Percentiles rank a stretch among this genome's conserved stretches.
Evolutionary conservation across 2,888 invertebrate genomes (phyloP).

Genomic region (Melolontha melolontha): DNA sequence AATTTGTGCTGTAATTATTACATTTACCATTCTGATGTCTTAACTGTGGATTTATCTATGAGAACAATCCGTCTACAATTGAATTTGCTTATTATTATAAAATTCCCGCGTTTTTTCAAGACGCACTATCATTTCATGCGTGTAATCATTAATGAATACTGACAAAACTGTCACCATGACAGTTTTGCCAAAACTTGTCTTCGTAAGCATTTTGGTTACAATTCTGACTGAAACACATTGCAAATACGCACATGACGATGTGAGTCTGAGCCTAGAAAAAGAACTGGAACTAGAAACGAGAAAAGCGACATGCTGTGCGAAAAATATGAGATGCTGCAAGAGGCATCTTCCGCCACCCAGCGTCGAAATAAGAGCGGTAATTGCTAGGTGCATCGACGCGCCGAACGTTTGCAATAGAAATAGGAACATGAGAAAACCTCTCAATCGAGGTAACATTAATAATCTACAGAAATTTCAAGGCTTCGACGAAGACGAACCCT

Average conservation of each 20-base stretch:
- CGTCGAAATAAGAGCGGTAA: constrained; percentile 58
- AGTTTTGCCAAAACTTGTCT: constrained; percentile 30
- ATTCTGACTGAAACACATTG: constrained; percentile 5
- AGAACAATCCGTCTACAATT: too few species aligned
- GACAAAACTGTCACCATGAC: constrained; percentile 29
- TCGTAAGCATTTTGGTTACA: constrained; percentile 6
- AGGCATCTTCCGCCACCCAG: constrained; percentile 49
- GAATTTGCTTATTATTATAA: too few species aligned
- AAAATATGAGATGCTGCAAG: constrained; percentile 55
- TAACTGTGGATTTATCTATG: too few species aligned
- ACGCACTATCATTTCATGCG: too few species aligned
- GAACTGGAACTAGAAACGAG: constrained; percentile 44
- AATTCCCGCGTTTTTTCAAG: too few species aligned
- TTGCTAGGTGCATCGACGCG: constrained; percentile 54
- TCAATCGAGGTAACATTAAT: constrained; percentile 44
- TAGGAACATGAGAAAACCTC: constrained; percentile 46
- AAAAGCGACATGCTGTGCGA: constrained; percentile 53
- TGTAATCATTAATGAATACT: neutral
- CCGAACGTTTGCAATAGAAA: constrained; percentile 39
- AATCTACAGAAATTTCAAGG: constrained; percentile 51
- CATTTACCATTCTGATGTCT: too few species aligned
- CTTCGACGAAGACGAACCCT: constrained; percentile 53
- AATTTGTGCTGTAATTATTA: too few species aligned
- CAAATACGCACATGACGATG: neutral
- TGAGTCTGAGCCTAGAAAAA: constrained; percentile 24